Base-by-base conservation (phyloP, 1,140 invertebrate species). In the Prorops nasuta region DNA sequence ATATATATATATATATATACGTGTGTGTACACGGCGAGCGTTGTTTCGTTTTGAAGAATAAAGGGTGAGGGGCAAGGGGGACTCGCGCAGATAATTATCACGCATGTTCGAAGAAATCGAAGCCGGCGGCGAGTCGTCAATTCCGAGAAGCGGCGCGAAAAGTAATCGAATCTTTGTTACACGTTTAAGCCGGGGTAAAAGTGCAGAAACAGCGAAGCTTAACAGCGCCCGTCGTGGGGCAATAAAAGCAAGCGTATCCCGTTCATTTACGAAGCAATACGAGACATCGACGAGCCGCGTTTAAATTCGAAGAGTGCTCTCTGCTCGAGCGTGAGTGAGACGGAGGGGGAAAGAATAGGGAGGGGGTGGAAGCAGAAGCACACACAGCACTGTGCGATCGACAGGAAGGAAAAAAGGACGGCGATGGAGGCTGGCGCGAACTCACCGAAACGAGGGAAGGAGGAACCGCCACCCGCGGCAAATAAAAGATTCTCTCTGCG, bases 231-330 rank as follows among this genome's bases (percentile, higher is more conserved):
- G 31, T 34, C 38, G 36, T 14, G 9, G 40, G 22, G 58, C 52
- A 49, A 60, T 60, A 60, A 60, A 60, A 43, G 36, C 38, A 14
- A 43, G 20, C 51, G 36, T 31, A 36, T 37, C 54, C 48, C 53
- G 42, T 61, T 60, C 56, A 56, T 61, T 61, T 56, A 45, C 49
- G 46, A 53, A 56, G 46, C 53, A 46, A 52, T 53, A 53, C 58
- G 42, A 59, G 58, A 61, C 49, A 50, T 31, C 22, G 42, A 40
- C 49, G 57, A 49, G 48, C 35, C 53, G 46, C 58, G 58, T 61
- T 60, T 61, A 61, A 61, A 61, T 61, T 61, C 53, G 57, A 61
- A 44, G 58, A 60, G 57, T 40, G 57, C 49, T 47, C 49, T 55
- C 47, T 47, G 36, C 28, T 34, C 34, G n/a, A 28, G 28, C 24